A percentile compares a stretch with the other conserved stretches of the same genome.
phyloP scores from a whole-genome alignment of 1,140 invertebrate genomes.

The Epicauta chinensis region DNA sequence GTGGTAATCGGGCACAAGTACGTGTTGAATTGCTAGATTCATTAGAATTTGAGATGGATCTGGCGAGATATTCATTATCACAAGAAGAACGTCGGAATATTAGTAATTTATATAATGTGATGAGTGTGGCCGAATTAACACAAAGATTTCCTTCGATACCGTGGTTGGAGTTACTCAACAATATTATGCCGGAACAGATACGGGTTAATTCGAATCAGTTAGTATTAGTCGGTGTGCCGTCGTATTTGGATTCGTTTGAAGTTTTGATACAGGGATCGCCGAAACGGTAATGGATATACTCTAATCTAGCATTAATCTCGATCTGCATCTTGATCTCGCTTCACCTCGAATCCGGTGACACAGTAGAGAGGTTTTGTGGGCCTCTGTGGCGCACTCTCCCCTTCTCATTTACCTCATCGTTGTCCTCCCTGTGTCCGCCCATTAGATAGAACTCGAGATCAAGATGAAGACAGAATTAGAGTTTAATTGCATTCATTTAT shows the following conservation, averaged over 20 bases:
- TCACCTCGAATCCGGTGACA: too few species aligned
- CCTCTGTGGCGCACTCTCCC: too few species aligned
- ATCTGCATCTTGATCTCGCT: too few species aligned
- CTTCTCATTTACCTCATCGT: too few species aligned
- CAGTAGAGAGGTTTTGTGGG: too few species aligned
- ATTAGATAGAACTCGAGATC: too few species aligned
- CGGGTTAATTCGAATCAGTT: constrained; percentile 41
- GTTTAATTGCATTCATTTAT: too few species aligned
- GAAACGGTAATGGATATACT: constrained; percentile 40
- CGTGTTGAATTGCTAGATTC: constrained; percentile 71
- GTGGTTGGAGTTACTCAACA: constrained; percentile 57
- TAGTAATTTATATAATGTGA: constrained; percentile 85
- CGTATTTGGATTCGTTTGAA: constrained; percentile 52
- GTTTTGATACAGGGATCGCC: constrained; percentile 47
- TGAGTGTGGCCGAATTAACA: constrained; percentile 71
- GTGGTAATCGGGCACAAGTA: constrained; percentile 67
- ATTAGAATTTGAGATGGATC: constrained; percentile 84
- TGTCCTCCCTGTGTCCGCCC: too few species aligned
- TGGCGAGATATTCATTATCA: constrained; percentile 88
- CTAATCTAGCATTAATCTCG: too few species aligned
- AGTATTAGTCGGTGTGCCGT: constrained; percentile 54
- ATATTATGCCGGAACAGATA: constrained; percentile 44
- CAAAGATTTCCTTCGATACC: constrained; percentile 61
- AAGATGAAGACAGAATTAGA: too few species aligned
- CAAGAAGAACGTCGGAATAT: constrained; percentile 87